phyloP scores from a whole-genome alignment of 1,140 invertebrate species.

The Neodiprion lecontei region DNA sequence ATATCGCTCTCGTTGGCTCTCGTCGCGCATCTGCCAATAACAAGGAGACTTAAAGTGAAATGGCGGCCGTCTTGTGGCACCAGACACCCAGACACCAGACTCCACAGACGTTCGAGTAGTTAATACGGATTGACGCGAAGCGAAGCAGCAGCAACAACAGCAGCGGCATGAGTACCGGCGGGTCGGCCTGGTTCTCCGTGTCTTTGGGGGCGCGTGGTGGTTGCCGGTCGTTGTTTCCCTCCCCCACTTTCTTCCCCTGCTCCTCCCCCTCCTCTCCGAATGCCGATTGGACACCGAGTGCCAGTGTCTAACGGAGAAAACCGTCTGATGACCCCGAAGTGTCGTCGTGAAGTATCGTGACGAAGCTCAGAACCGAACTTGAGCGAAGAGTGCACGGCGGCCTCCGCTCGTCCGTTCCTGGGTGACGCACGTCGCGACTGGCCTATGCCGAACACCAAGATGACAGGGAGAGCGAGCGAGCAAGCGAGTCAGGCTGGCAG shows the following conservation, averaged over 20 bases:
- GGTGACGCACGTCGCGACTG: slow-evolving; percentile 3
- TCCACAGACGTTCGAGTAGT: neutral
- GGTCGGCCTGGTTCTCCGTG: neutral
- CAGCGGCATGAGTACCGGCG: neutral
- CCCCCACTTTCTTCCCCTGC: too few relatives aligned
- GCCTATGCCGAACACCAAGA: neutral
- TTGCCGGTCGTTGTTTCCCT: neutral
- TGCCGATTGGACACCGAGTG: neutral
- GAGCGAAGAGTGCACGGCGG: too few relatives aligned
- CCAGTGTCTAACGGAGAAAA: too few relatives aligned
- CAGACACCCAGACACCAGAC: neutral
- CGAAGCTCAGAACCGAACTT: neutral
- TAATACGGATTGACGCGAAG: neutral
- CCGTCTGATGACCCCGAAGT: too few relatives aligned
- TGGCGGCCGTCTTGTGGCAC: too few relatives aligned
- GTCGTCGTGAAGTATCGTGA: too few relatives aligned
- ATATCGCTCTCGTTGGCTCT: too few relatives aligned
- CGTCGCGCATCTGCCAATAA: too few relatives aligned
- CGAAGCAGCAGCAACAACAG: too few relatives aligned
- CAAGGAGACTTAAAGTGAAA: too few relatives aligned
- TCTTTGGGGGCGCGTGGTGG: neutral
- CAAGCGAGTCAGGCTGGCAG: neutral
- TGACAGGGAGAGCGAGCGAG: slow-evolving; percentile 1
- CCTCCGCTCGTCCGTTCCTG: neutral
- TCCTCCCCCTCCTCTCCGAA: neutral